phyloP scores from a whole-genome alignment of 2,888 invertebrate species.

The Deroplatys truncata region DNA sequence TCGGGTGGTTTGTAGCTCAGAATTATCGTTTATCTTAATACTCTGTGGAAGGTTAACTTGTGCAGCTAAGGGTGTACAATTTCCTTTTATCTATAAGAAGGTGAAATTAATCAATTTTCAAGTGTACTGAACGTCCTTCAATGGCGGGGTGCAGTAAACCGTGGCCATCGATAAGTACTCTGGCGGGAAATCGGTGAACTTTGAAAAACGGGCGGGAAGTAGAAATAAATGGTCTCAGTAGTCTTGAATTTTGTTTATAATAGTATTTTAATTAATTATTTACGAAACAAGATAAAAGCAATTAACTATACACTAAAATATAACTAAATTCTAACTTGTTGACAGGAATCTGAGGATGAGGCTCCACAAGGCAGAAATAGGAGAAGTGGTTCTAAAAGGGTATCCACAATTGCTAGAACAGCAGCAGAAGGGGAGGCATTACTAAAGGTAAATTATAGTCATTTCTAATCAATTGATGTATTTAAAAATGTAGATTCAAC shows the following conservation, averaged over 20 bases:
- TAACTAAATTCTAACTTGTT: neutral
- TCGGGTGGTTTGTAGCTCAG: neutral
- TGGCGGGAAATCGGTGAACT: constrained; percentile 33
- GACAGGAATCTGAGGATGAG: constrained; percentile 20
- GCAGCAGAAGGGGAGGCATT: constrained; percentile 52
- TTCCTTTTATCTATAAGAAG: constrained; percentile 11
- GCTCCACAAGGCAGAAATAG: constrained; percentile 8
- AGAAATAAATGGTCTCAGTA: neutral
- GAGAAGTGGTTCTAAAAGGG: constrained; percentile 47
- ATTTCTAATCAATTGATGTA: too few species aligned
- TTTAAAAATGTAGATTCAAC: too few species aligned
- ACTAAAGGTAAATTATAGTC: constrained; percentile 44
- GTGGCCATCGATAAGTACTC: constrained; percentile 30
- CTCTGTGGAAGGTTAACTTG: neutral
- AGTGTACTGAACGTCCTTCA: constrained; percentile 42
- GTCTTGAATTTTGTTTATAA: neutral
- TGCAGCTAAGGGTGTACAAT: neutral
- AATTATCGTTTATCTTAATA: neutral
- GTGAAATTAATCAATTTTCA: constrained; percentile 32
- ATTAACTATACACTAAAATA: neutral
- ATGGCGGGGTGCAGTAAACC: constrained; percentile 35
- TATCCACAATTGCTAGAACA: constrained; percentile 48
- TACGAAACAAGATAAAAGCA: neutral
- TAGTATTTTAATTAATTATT: neutral
- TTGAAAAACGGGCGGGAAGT: constrained; percentile 28